phyloP scores from a whole-genome alignment of 2,797 vertebrate species.

The Pteronotus mesoamericanus region DNA sequence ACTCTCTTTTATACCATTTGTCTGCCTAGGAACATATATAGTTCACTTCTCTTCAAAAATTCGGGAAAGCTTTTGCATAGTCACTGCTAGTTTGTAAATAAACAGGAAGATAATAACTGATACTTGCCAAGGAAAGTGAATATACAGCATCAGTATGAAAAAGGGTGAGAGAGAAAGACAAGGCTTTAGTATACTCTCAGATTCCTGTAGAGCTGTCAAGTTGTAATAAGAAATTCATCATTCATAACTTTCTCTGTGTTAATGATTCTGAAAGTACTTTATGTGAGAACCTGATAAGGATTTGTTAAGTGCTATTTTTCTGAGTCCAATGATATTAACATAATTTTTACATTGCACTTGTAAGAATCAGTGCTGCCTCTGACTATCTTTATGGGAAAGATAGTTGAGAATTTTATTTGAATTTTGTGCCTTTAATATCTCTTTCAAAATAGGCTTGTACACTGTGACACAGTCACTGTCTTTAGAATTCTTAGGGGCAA shows the following conservation, averaged over 20 bases:
- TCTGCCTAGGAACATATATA: background rate
- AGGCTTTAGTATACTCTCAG: background rate
- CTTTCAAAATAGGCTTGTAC: background rate
- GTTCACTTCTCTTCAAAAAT: background rate
- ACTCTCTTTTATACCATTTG: slow-evolving; percentile 26
- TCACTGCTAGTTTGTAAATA: slow-evolving; percentile 43
- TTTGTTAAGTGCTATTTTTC: slow-evolving; percentile 20
- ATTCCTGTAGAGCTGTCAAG: background rate
- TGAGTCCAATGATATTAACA: background rate
- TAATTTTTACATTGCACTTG: background rate
- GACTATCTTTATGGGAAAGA: background rate
- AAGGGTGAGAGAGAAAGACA: background rate
- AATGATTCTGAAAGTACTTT: background rate
- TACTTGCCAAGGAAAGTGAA: background rate
- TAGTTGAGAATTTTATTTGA: slow-evolving; percentile 39
- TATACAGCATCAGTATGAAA: background rate
- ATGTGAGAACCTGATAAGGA: background rate
- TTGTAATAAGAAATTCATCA: slow-evolving; percentile 30
- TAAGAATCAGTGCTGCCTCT: slow-evolving; percentile 4
- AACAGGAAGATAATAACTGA: slow-evolving; percentile 12
- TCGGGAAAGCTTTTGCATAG: background rate
- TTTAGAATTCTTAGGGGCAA: background rate
- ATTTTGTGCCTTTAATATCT: slow-evolving; percentile 1
- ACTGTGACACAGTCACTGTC: background rate
- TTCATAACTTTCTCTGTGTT: background rate